phyloP scores from a whole-genome alignment of 2,113 vertebrate genomes.

The Polypterus bichir region DNA sequence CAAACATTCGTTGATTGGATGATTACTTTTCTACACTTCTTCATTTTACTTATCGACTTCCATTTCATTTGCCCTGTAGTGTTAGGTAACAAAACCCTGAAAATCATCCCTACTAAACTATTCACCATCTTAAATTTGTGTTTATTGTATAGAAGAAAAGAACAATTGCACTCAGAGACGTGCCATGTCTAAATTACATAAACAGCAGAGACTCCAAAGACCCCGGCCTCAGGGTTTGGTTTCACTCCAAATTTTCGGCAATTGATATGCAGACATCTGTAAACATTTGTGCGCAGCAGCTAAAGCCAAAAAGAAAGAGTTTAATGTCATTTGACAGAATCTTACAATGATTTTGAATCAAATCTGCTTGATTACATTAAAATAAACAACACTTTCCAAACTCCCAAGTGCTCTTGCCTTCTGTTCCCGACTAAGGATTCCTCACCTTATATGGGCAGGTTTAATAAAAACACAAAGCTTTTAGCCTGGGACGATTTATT shows the following conservation, averaged over 20 bases:
- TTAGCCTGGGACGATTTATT: conserved; percentile 40
- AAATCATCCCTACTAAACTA: too few species aligned
- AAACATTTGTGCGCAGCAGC: conserved; percentile 39
- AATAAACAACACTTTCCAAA: conserved; percentile 39
- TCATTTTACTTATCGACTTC: too few species aligned
- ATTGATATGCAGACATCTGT: conserved; percentile 55
- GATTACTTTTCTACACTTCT: too few species aligned
- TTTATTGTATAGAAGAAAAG: too few species aligned
- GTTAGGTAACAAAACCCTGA: too few species aligned
- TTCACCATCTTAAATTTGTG: too few species aligned
- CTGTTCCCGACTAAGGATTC: conserved; percentile 30
- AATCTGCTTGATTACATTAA: conserved; percentile 41
- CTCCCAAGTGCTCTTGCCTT: conserved; percentile 24
- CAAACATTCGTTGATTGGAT: too few species aligned
- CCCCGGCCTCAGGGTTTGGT: conserved; percentile 33
- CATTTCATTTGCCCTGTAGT: too few species aligned
- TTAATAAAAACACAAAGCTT: conserved; percentile 42
- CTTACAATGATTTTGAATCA: conserved; percentile 37
- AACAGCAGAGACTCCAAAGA: conserved; percentile 61
- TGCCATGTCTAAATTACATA: conserved; percentile 55
- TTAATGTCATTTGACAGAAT: conserved; percentile 33
- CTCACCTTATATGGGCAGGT: conserved; percentile 47
- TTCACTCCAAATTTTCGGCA: conserved; percentile 49
- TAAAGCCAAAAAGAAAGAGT: conserved; percentile 43
- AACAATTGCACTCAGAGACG: conserved; percentile 16